Conservation (phyloP, 35 echinoderm and acorn worm genomes). For the Amphiura filiformis region DNA sequence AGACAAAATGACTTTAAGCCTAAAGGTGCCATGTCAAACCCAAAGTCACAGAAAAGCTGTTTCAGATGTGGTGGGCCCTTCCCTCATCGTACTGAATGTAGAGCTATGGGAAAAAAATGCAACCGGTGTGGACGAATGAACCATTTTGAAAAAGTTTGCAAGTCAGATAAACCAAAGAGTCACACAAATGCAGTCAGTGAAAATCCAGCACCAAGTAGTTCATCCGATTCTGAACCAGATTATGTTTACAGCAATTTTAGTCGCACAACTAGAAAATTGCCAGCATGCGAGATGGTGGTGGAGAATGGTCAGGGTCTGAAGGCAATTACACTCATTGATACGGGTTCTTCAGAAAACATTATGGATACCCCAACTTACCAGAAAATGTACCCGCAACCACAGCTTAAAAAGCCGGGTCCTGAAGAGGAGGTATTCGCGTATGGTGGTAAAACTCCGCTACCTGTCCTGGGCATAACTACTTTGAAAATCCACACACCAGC, state of each 20-base stretch:
- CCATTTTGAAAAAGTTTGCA: neutral
- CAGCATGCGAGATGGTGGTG: neutral
- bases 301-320: neutral
- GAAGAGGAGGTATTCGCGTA: slow-evolving; percentile 13
- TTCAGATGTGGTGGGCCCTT: neutral
- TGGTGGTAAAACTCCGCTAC: slow-evolving; percentile 6
- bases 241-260: neutral
- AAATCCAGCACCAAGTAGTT: neutral
- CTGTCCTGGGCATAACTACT: neutral
- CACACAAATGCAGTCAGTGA: neutral
- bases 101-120: slow-evolving; percentile 24
- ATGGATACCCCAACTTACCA: neutral
- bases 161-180: neutral
- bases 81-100: neutral
- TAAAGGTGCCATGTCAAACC: neutral
- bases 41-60: neutral
- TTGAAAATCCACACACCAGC: neutral
- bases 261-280: neutral
- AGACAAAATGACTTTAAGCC: neutral
- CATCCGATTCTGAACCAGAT: neutral
- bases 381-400: neutral
- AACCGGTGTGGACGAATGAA: slow-evolving; percentile 10
- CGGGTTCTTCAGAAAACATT: slow-evolving; percentile 28
- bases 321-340: slow-evolving; percentile 18
- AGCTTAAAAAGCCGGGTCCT: neutral